Evolutionary conservation across 2,797 vertebrate species (phyloP), one percentile per base, ranked within the genome.

Genomic region (Gallirallus australis): DNA sequence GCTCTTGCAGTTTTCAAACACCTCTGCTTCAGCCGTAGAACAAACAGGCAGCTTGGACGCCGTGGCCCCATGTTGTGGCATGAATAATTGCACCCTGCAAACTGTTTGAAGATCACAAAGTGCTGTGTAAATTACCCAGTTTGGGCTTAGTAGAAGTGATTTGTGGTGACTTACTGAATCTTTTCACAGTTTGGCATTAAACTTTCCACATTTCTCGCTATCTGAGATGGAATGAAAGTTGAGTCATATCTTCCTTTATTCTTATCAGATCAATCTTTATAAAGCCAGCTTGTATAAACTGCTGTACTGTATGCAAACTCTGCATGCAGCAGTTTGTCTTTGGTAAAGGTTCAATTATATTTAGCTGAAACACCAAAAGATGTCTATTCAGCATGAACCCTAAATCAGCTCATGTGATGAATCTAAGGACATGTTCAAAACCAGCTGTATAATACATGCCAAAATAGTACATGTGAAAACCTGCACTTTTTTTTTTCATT

Each of bases 1-100:
- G 97, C 98, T 98, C 98, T 98, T 87, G 97, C 98, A 97, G 98
- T 98, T 99, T 99, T 99, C 98, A 98, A 98, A 99, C 98, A 97
- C 97, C 98, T 98, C 98, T 98, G 98, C 98, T 98, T 98, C 98
- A 98, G 98, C 98, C 94, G 94, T 98, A 98, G 98, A 99, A 99
- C 98, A 99, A 99, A 99, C 98, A 98, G 97, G 97, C 97, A 95
- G 98, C 98, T 98, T 94, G 98, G 98, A 97, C 93, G 82, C 97
- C 30, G 56, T 33, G 98, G 98, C 98, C 98, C 97, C 98, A 97
- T 98, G 98, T 98, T 96, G 98, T 97, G 98, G 98, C 98, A 98
- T 98, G 98, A 98, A 98, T 98, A 98, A 98, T 98, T 95, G 97
- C 97, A 97, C 97, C 94, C 97, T 98, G 98, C 97, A 98, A 97